Evolutionary conservation across 2,113 vertebrate genomes (phyloP).

Genomic region (Puntigrus tetrazona): DNA sequence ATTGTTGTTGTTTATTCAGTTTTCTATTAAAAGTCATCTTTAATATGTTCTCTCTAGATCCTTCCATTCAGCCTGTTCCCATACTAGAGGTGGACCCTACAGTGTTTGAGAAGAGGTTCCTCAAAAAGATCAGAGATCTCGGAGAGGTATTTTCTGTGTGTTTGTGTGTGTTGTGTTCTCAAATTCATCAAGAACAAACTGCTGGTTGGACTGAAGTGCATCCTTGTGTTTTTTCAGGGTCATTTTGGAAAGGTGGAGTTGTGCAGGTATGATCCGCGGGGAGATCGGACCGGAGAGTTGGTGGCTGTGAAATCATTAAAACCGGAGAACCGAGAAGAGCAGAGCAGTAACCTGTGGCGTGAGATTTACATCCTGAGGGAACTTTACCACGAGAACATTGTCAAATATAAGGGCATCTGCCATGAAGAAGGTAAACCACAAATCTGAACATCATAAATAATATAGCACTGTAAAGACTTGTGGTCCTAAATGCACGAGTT

Average conservation of each 20-base stretch:
- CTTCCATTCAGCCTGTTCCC: conserved; percentile 72
- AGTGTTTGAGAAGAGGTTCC: conserved; percentile 91
- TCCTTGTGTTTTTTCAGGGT: conserved; percentile 75
- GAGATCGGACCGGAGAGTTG: conserved; percentile 91
- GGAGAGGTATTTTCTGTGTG: conserved; percentile 82
- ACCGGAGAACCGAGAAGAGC: conserved; percentile 88
- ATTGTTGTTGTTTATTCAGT: not conserved
- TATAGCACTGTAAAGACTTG: not conserved
- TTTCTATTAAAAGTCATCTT: not conserved
- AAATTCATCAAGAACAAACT: not conserved
- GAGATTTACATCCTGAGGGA: conserved; percentile 94
- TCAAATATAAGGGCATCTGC: conserved; percentile 97
- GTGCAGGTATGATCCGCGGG: conserved; percentile 92
- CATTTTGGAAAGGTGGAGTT: conserved; percentile 97
- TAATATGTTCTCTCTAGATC: conserved; percentile 62
- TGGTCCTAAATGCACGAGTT: not conserved
- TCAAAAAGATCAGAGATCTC: conserved; percentile 87
- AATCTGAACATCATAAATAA: not conserved
- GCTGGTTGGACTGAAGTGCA: not conserved
- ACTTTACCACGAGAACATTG: conserved; percentile 97
- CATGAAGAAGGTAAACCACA: conserved; percentile 86
- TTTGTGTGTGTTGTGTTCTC: not conserved
- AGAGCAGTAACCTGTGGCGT: conserved; percentile 88
- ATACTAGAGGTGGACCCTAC: conserved; percentile 87
- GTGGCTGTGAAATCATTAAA: conserved; percentile 98